Conservation (phyloP, 2,113 vertebrate genomes). For the Cebidichthys violaceus region DNA sequence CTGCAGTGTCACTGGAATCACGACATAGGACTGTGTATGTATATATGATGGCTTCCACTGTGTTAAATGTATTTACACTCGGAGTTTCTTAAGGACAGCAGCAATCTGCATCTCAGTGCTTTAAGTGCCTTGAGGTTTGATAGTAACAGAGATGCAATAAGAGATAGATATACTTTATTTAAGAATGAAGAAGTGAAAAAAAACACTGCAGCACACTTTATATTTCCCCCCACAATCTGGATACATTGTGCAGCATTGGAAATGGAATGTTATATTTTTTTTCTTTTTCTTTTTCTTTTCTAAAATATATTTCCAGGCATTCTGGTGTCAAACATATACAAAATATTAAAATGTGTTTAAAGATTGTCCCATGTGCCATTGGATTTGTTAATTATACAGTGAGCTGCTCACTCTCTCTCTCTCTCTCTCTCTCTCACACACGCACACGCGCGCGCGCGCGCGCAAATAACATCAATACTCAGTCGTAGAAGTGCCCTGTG, state of each 20-base stretch:
- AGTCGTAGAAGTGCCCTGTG: not conserved
- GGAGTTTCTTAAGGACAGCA: not conserved
- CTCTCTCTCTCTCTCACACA: too few species aligned
- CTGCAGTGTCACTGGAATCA: slow-evolving; percentile 35
- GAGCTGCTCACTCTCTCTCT: not conserved
- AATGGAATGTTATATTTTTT: slow-evolving; percentile 29
- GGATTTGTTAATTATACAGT: not conserved
- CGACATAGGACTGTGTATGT: not conserved
- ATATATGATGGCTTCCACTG: slow-evolving; percentile 26
- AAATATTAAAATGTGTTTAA: slow-evolving; percentile 71
- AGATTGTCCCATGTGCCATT: not conserved
- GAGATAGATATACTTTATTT: slow-evolving; percentile 66
- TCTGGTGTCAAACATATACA: slow-evolving; percentile 76
- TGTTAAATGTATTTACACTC: slow-evolving; percentile 32
- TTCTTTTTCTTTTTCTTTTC: slow-evolving; percentile 20
- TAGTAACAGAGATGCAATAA: slow-evolving; percentile 51
- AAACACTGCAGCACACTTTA: slow-evolving; percentile 66
- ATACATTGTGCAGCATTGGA: slow-evolving; percentile 41
- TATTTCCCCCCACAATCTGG: slow-evolving; percentile 62
- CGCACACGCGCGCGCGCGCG: not conserved
- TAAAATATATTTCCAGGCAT: slow-evolving; percentile 76
- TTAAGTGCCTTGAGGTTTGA: slow-evolving; percentile 81
- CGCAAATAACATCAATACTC: not conserved
- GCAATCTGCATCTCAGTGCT: slow-evolving; percentile 55
- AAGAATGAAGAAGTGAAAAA: slow-evolving; percentile 66